These are phyloP conservation scores for Oryctes rhinoceros DNA, from an alignment of 1,140 invertebrate species.

Conservation along the genomic window DNA sequence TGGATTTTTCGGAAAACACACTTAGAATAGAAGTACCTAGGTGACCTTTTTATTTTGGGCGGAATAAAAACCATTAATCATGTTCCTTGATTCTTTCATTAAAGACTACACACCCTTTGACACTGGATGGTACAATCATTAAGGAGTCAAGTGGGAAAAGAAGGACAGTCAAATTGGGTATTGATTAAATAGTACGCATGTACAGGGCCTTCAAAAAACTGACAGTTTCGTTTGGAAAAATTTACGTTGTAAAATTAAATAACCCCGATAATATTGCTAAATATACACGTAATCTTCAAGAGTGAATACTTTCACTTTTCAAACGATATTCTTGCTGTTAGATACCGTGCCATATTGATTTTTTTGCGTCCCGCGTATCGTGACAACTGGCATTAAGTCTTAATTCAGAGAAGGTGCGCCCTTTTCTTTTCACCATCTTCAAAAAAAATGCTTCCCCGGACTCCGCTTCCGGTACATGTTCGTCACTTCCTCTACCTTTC, in stretches of 20 bases:
- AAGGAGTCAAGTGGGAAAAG: neutral
- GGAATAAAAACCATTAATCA: neutral
- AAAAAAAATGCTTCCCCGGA: conserved; percentile 56
- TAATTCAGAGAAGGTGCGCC: conserved; percentile 56
- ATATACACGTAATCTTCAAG: no score
- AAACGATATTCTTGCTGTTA: neutral
- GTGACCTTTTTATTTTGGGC: neutral
- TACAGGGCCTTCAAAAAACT: no score
- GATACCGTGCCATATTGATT: conserved; percentile 1
- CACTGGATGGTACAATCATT: conserved; percentile 8
- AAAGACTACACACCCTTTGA: neutral
- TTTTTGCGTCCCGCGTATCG: conserved; percentile 45
- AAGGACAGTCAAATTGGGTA: neutral
- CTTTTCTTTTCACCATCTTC: conserved; percentile 58
- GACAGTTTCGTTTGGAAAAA: no score
- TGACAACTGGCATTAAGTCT: conserved; percentile 58
- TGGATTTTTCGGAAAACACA: no score
- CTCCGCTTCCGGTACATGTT: conserved; percentile 53
- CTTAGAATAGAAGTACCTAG: no score
- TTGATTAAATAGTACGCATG: neutral
- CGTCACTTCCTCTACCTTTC: conserved; percentile 56
- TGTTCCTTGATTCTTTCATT: neutral
- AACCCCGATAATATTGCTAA: no score
- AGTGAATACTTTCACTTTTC: no score
- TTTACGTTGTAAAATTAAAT: no score